Evolutionary conservation across 2,888 invertebrate species (phyloP).

Genomic region (Eudasyphora cyanicolor): DNA sequence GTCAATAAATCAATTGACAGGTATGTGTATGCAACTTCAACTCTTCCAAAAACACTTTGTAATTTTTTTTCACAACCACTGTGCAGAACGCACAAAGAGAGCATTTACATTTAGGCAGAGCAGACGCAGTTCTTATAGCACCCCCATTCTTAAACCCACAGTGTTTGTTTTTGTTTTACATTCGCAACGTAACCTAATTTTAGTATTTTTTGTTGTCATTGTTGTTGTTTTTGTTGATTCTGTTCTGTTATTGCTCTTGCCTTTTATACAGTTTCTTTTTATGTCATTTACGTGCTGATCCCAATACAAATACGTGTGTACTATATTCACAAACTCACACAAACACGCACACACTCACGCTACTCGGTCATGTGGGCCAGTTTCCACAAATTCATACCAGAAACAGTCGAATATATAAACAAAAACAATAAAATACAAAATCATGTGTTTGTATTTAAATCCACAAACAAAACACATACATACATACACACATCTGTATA

Average conservation of each 20-base stretch:
- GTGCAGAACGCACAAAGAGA: background rate
- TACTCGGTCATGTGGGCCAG: conserved; percentile 18
- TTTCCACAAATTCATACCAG: conserved; percentile 6
- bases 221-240: conserved; percentile 19
- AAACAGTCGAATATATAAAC: background rate
- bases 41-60: too few species aligned
- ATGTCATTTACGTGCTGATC: conserved; percentile 40
- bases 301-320: background rate
- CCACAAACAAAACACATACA: background rate
- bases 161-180: conserved; percentile 22
- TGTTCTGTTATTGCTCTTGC: conserved; percentile 40
- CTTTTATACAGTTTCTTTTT: conserved; percentile 36
- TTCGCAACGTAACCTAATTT: conserved; percentile 40
- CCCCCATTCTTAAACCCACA: conserved; percentile 26
- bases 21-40: too few species aligned
- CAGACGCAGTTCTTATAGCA: conserved; percentile 13
- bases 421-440: background rate
- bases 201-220: background rate
- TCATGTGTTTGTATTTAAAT: conserved; percentile 13
- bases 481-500: too few species aligned
- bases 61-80: conserved; percentile 40
- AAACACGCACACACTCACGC: background rate
- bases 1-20: too few species aligned
- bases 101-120: background rate
- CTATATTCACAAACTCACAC: background rate